These are phyloP conservation scores for Lophochroa leadbeateri DNA, from an alignment of 2,113 vertebrate species.

Conservation along the genomic window DNA sequence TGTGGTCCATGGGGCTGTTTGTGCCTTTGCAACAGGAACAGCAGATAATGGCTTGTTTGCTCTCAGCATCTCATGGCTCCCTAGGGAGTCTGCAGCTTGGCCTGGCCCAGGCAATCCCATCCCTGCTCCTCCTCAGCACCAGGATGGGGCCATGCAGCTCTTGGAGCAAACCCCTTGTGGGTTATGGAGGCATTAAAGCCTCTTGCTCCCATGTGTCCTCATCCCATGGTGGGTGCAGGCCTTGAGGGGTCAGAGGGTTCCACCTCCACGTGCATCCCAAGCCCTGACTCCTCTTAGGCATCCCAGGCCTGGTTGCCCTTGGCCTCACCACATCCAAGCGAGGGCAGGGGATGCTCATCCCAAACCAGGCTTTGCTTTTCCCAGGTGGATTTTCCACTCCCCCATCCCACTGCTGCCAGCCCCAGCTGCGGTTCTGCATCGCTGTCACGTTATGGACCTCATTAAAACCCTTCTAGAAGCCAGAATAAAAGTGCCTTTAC, in stretches of 20 bases:
- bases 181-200: background rate
- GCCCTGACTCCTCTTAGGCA: background rate
- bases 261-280: rapidly evolving
- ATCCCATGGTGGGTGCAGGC: rapidly evolving
- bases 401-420: rapidly evolving
- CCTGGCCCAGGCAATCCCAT: background rate
- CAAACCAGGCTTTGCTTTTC: background rate
- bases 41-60: constrained; percentile 11
- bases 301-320: background rate
- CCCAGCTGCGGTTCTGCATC: rapidly evolving
- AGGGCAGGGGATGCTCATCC: background rate
- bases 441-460: background rate
- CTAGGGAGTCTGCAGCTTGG: background rate
- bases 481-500: constrained; percentile 10
- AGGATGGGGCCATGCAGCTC: background rate
- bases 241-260: rapidly evolving
- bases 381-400: background rate
- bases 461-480: background rate
- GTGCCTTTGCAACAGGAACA: background rate
- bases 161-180: background rate
- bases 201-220: rapidly evolving
- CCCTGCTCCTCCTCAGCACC: rapidly evolving
- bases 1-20: background rate
- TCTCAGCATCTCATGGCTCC: background rate
- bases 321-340: rapidly evolving